Percentiles rank a stretch among this genome's conserved stretches.
These are phyloP conservation scores for Perithous albicinctus DNA, from an alignment of 2,888 invertebrate species.

Conservation along the genomic window DNA sequence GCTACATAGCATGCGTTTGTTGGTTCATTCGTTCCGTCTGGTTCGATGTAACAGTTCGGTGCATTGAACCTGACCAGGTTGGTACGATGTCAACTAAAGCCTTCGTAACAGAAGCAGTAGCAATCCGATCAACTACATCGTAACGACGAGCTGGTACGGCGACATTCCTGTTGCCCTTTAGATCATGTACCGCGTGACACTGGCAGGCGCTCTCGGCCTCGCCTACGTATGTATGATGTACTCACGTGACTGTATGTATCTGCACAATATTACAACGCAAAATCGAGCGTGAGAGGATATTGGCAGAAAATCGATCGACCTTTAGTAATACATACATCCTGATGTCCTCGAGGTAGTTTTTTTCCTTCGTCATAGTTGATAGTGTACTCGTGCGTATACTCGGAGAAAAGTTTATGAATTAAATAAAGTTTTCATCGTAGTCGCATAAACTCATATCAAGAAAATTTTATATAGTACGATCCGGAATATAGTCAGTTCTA, in stretches of 20 bases:
- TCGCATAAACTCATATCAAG: too few relatives aligned
- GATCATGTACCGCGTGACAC: not conserved
- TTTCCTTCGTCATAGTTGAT: not conserved
- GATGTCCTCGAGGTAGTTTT: slow-evolving; percentile 7
- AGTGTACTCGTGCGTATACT: too few relatives aligned
- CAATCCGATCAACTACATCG: slow-evolving; percentile 5
- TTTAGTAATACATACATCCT: slow-evolving; percentile 35
- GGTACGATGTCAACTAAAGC: slow-evolving; percentile 8
- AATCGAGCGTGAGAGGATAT: slow-evolving; percentile 30
- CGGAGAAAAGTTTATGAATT: too few relatives aligned
- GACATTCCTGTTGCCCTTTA: slow-evolving; percentile 27
- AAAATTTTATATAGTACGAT: too few relatives aligned
- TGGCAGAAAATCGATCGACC: slow-evolving; percentile 45
- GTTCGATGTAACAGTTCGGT: slow-evolving; percentile 2
- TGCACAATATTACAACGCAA: not conserved
- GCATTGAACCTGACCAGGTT: slow-evolving; percentile 7
- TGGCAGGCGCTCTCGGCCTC: slow-evolving; percentile 18
- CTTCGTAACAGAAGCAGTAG: not conserved
- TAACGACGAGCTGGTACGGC: not conserved
- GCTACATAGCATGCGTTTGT: slow-evolving; percentile 14
- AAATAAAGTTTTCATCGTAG: too few relatives aligned
- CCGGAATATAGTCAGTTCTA: too few relatives aligned
- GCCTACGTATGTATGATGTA: not conserved
- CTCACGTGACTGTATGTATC: not conserved
- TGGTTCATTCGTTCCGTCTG: slow-evolving; percentile 32